Evolutionary conservation across 2,113 vertebrate genomes (phyloP), one percentile per base, ranked within the genome.

Genomic region (Romanogobio albipinnatus): DNA sequence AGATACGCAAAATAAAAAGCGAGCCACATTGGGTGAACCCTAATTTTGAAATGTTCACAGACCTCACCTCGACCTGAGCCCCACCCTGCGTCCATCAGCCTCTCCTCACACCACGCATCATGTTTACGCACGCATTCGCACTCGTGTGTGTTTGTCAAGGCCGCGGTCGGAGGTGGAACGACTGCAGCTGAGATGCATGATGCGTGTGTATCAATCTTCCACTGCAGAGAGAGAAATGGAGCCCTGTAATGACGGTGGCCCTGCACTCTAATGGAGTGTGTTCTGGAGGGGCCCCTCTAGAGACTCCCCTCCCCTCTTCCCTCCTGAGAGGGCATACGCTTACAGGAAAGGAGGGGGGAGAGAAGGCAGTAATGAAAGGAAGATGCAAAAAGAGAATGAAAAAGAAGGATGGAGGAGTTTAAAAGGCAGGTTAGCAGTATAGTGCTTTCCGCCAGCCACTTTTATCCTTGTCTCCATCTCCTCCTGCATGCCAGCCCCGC

Each of bases 221-320:
- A 83, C 76, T 79, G 74, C 75, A 86, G 76, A 66, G 70, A 47
- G 75, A 56, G 82, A 76, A 81, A 84, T 74, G 82, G 24, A 84
- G 81, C 47, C 85, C 83, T 77, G 81, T 91, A 89, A 90, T 90
- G 86, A 86, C n/a, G 85, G 88, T 82, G 78, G 84, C 74, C 66
- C 81, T 76, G 86, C 85, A 83, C 85, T 90, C 86, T 84, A 90
- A 87, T 90, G 86, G 88, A 91, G 90, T 90, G 86, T 89, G 90
- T 86, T 81, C 78, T 62, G 87, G 83, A 89, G 87, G 82, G 78
- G 87, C 87, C 85, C 89, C 85, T 87, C 88, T 66, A 53, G 85
- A 87, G 85, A 86, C 87, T 84, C 70, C 83, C 84, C 81, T 85
- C 81, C 85, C 79, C 81, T 83, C 78, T 84, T 82, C 84, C 79